A percentile compares a stretch with the other conserved stretches of the same genome.
phyloP scores from a whole-genome alignment of 1,140 invertebrate genomes.

The Brachionus asplanchnoidis region DNA sequence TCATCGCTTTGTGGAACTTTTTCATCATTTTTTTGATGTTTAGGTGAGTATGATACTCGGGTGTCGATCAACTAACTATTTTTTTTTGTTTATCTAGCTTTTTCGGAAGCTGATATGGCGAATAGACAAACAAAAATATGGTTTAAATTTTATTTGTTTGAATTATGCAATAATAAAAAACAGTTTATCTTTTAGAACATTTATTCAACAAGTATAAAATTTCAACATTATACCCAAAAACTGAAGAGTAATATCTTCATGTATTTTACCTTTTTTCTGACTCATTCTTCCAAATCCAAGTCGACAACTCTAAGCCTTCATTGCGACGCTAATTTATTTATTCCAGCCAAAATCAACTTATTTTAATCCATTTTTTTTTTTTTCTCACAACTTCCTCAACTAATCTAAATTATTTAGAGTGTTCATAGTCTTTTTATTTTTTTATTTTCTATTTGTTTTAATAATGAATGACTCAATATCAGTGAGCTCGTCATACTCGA shows the following conservation, averaged over 20 bases:
- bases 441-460: not conserved
- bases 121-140: not conserved
- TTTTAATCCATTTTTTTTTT: not conserved
- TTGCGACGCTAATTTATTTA: not conserved
- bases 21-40: constrained; percentile 41
- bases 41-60: not conserved
- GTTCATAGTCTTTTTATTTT: not conserved
- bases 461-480: constrained; percentile 32
- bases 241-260: not conserved
- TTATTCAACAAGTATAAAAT: not conserved
- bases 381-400: not conserved
- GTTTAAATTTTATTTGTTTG: not conserved
- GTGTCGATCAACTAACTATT: not conserved
- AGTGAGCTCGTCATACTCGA: constrained; percentile 19
- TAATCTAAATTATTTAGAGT: not conserved
- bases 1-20: constrained; percentile 40
- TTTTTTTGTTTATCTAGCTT: not conserved
- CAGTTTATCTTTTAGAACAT: not conserved
- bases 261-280: not conserved
- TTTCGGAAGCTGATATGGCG: constrained; percentile 10
- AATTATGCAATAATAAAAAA: not conserved
- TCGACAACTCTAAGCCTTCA: not conserved
- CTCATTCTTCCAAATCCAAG: not conserved
- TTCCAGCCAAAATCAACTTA: not conserved
- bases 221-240: not conserved